A percentile compares a stretch with the other conserved stretches of the same genome.
phyloP scores from a whole-genome alignment of 2,888 invertebrate genomes.

The Geophilus truncorum region DNA sequence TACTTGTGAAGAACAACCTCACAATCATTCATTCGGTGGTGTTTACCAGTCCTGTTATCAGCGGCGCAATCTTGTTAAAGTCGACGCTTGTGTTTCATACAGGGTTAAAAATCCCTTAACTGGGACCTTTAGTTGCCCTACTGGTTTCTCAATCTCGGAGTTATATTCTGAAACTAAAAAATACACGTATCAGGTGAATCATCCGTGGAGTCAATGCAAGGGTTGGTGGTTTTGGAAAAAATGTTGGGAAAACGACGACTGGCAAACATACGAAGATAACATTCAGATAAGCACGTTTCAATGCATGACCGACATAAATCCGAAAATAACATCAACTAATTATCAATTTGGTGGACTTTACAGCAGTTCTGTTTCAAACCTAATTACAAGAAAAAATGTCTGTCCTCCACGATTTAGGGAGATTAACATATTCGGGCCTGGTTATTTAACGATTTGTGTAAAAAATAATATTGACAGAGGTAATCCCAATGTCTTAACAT shows the following conservation, averaged over 20 bases:
- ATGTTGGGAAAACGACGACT: neutral
- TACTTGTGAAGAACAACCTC: neutral
- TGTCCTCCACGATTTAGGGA: neutral
- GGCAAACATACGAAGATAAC: neutral
- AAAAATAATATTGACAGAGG: neutral
- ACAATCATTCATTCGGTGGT: neutral
- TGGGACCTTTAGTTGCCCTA: neutral
- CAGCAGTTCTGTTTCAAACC: neutral
- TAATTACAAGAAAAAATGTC: neutral
- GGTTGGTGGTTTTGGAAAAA: neutral
- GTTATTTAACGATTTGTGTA: neutral
- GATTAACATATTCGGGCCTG: neutral
- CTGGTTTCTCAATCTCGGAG: neutral
- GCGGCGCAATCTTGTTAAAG: neutral
- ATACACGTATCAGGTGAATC: neutral
- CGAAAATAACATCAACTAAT: neutral
- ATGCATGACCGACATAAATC: neutral
- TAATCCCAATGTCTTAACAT: neutral
- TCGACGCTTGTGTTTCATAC: neutral
- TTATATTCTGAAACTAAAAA: neutral
- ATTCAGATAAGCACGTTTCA: neutral
- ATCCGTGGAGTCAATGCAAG: neutral
- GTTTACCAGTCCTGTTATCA: neutral
- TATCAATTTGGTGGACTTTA: neutral
- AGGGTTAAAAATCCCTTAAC: neutral